Base-by-base conservation (phyloP, 2,797 vertebrate genomes). In the Danio albolineatus region DNA sequence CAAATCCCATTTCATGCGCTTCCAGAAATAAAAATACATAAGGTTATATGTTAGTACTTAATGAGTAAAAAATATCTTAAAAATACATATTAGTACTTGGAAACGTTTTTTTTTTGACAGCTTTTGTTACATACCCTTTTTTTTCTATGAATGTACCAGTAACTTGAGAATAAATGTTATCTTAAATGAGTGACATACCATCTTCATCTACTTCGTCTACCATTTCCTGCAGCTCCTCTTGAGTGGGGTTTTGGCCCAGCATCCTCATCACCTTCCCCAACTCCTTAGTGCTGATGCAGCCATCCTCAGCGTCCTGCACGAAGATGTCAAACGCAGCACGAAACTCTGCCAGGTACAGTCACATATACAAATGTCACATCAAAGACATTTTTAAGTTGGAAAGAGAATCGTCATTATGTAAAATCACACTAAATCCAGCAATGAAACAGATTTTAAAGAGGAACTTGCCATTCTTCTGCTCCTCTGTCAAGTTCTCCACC, bases 201-300 rank as follows among this genome's bases (percentile, higher is more conserved):
- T 99, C 98, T 83, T 99, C 98, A 82, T 99, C 98, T 91, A 99
- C 98, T 86, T 99, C 98, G 0, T 99, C 97, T 6, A 99, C 99
- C 97, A 99, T 99, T 91, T 99, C 98, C 91, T 98, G 97, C 81
- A 99, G 91, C 92, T 99, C 98, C 80, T 99, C 97, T 0, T 98
- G 97, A 0, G 97, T 98, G 48, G 98, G 98, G 86, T 98, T 98
- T 92, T 99, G 98, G 19, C 98, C 97, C 76, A 95, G 91, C 98
- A 99, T 99, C 77, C 94, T 93, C 93, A 95, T 94, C 85, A 95
- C 94, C 87, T 95, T 95, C 74, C 94, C 94, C 90, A 95, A 10
- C 89, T 95, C 94, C 59, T 95, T 95, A 46, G 94, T 95, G 85
- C 94, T 95, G 87, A 95, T 95, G 86, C 94, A 94, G 81, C 94